These are phyloP conservation scores for Oryzias curvinotus DNA, from an alignment of 2,113 vertebrate genomes.

Conservation along the genomic window DNA sequence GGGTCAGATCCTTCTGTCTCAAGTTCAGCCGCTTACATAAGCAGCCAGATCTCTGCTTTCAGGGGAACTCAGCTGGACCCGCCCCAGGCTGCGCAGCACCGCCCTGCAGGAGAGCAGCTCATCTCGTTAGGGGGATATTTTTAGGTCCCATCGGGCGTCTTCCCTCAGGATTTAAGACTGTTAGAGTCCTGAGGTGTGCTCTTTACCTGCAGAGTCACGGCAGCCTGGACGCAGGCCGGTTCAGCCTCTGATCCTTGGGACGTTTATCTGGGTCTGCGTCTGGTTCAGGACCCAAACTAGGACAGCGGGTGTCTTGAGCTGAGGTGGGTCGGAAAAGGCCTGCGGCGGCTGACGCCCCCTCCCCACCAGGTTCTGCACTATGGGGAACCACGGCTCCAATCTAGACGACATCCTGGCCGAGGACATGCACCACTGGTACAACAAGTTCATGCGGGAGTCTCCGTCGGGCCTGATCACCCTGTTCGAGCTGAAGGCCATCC, in stretches of 20 bases:
- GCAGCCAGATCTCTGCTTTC: not conserved
- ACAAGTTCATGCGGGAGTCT: conserved; percentile 86
- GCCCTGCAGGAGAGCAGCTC: conserved; percentile 9
- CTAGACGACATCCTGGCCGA: conserved; percentile 70
- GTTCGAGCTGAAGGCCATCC: conserved; percentile 85
- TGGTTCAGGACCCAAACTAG: not conserved
- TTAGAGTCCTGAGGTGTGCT: conserved; percentile 48
- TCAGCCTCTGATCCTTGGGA: not conserved
- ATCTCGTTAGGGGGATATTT: conserved; percentile 66
- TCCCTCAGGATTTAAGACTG: conserved; percentile 54
- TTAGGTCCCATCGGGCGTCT: conserved; percentile 25
- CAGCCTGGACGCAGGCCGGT: conserved; percentile 25
- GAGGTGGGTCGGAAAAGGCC: not conserved
- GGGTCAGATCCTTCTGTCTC: not conserved
- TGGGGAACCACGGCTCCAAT: conserved; percentile 77
- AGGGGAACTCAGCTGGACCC: conserved; percentile 2
- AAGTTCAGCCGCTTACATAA: conserved; percentile 39
- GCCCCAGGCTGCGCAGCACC: conserved; percentile 1
- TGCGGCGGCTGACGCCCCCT: not conserved
- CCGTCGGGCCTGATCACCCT: conserved; percentile 83
- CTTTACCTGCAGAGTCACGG: conserved; percentile 28
- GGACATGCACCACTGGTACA: conserved; percentile 84
- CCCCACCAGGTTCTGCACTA: conserved; percentile 10
- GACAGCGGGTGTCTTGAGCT: not conserved
- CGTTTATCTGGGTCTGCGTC: not conserved